Conservation (phyloP, 2,797 vertebrate genomes). For the Lacerta viridis region DNA sequence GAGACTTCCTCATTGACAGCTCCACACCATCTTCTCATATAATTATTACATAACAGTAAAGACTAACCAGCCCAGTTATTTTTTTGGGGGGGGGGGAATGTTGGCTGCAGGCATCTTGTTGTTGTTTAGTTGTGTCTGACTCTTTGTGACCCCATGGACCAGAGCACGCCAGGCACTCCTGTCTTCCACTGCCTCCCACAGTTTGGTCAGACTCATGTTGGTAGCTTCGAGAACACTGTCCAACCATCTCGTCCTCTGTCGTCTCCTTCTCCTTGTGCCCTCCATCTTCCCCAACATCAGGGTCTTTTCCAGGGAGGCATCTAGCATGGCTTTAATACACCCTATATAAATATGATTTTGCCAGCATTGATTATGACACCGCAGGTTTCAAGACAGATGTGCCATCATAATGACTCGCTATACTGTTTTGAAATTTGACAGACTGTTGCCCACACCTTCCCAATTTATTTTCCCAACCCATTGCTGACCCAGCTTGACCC, state of each 20-base stretch:
- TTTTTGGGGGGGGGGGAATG: no score
- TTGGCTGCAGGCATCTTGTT: not conserved
- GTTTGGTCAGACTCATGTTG: no score
- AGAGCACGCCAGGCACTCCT: no score
- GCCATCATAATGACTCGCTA: not conserved
- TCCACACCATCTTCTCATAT: not conserved
- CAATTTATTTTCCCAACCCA: constrained; percentile 16
- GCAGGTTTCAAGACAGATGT: not conserved
- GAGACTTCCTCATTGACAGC: not conserved
- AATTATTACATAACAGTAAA: not conserved
- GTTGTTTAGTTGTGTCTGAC: no score
- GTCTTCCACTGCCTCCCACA: no score
- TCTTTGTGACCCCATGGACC: no score
- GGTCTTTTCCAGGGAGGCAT: not conserved
- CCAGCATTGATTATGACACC: no score
- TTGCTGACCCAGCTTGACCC: not conserved
- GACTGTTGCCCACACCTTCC: not conserved
- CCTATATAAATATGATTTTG: not conserved
- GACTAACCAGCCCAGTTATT: not conserved
- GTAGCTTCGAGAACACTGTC: no score
- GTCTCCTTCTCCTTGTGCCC: no score
- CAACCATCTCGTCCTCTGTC: no score
- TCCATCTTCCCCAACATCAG: no score
- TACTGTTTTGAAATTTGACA: no score
- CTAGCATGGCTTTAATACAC: not conserved